Percentiles rank a stretch among this genome's conserved stretches.
These are phyloP conservation scores for Drosophila obscura DNA, from an alignment of 1,140 invertebrate genomes.

Conservation along the genomic window DNA sequence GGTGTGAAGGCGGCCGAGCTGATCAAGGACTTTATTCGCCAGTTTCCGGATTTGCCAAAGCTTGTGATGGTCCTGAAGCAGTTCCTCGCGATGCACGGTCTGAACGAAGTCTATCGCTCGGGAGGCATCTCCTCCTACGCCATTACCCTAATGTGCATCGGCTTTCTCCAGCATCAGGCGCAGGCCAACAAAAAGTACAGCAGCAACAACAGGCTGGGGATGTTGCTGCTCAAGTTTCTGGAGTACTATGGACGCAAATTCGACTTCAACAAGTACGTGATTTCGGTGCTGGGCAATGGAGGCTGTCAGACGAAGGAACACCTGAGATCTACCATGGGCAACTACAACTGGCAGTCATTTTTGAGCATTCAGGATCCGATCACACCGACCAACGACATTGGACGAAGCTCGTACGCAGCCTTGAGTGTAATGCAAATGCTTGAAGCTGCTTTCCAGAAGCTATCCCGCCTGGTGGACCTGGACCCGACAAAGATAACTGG, in stretches of 20 bases:
- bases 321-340: conserved; percentile 19
- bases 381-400: conserved; percentile 64
- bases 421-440: conserved; percentile 53
- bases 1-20: conserved; percentile 60
- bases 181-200: conserved; percentile 14
- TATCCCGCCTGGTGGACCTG: conserved; percentile 61
- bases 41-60: conserved; percentile 58
- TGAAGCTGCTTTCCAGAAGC: conserved; percentile 51
- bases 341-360: conserved; percentile 49
- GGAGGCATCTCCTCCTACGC: conserved; percentile 64
- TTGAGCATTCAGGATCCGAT: conserved; percentile 66
- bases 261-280: conserved; percentile 57
- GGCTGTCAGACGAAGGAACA: conserved; percentile 47
- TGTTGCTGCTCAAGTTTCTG: conserved; percentile 58
- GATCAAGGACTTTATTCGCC: conserved; percentile 37
- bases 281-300: conserved; percentile 35
- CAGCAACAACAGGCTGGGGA: conserved; percentile 45
- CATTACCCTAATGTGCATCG: conserved; percentile 58
- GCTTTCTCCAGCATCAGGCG: conserved; percentile 53
- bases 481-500: conserved; percentile 40
- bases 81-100: conserved; percentile 43
- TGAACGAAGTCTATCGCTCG: conserved; percentile 57
- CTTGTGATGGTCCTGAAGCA: conserved; percentile 65
- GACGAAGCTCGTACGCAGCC: conserved; percentile 56
- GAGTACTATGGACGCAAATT: conserved; percentile 68